phyloP scores from a whole-genome alignment of 2,888 invertebrate genomes.

The Megaustenia siamemsis region DNA sequence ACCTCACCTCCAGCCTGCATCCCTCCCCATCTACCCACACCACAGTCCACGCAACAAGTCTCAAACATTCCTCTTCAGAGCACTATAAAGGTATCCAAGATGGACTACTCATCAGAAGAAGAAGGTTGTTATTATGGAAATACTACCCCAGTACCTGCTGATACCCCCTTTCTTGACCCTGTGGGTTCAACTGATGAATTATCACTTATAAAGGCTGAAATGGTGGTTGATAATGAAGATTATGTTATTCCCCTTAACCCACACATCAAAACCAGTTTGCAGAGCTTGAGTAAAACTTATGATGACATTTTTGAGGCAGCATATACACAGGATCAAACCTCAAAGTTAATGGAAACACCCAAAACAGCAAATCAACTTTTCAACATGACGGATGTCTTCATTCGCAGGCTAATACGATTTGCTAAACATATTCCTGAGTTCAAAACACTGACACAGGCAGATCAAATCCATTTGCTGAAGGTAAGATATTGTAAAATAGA shows the following conservation, averaged over 20 bases:
- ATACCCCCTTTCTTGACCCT: background rate
- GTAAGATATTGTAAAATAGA: constrained; percentile 56
- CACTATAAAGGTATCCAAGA: constrained; percentile 20
- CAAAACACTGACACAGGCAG: constrained; percentile 95
- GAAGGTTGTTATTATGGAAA: constrained; percentile 7
- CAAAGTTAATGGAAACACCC: constrained; percentile 66
- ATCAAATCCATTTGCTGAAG: constrained; percentile 91
- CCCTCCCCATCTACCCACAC: constrained; percentile 14
- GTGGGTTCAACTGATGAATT: constrained; percentile 39
- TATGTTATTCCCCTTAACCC: constrained; percentile 54
- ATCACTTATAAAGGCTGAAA: constrained; percentile 20
- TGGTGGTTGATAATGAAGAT: constrained; percentile 34
- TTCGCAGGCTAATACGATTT: constrained; percentile 86
- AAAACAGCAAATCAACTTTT: constrained; percentile 71
- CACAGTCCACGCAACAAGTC: background rate
- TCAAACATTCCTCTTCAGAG: constrained; percentile 9
- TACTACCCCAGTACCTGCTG: no score
- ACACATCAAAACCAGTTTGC: constrained; percentile 51
- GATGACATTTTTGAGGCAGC: constrained; percentile 67
- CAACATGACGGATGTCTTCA: constrained; percentile 80
- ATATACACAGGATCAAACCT: constrained; percentile 66
- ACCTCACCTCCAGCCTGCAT: constrained; percentile 25
- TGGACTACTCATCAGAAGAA: constrained; percentile 44
- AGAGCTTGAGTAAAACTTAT: constrained; percentile 54
- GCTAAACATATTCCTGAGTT: constrained; percentile 86